phyloP scores from a whole-genome alignment of 92 coral and sea anemone genomes.

The Bergia puertoricense region DNA sequence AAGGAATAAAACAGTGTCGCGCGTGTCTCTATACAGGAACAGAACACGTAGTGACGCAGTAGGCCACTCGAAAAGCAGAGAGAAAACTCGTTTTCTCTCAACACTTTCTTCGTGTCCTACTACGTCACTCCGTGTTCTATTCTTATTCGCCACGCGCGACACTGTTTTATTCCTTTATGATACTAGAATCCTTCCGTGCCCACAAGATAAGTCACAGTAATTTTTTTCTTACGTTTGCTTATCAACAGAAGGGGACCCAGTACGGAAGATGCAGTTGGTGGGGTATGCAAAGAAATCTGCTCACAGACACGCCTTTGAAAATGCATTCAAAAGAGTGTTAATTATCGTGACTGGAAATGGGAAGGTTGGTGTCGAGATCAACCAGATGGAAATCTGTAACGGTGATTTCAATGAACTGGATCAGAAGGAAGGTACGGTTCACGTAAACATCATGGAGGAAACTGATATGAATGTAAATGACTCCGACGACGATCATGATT shows the following conservation, averaged over 20 bases:
- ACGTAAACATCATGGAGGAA: conserved; percentile 66
- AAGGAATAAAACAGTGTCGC: no score
- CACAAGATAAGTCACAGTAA: no score
- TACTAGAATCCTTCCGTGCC: background rate
- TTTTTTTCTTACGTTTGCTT: no score
- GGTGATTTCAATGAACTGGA: conserved; percentile 39
- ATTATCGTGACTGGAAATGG: conserved; percentile 73
- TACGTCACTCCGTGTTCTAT: no score
- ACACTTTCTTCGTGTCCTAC: no score
- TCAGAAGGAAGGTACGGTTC: conserved; percentile 55
- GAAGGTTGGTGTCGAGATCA: conserved; percentile 78
- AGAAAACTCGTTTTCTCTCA: no score
- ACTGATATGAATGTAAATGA: background rate
- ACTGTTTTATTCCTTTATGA: no score
- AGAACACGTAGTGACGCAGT: no score
- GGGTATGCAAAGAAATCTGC: conserved; percentile 83
- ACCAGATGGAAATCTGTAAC: conserved; percentile 56
- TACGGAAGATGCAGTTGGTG: conserved; percentile 63
- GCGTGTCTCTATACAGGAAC: no score
- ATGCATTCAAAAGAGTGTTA: conserved; percentile 79
- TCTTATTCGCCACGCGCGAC: no score
- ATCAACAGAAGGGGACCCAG: conserved; percentile 64
- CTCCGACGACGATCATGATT: background rate
- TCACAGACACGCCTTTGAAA: conserved; percentile 81
- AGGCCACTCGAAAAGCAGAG: no score